Base-by-base conservation (phyloP, 2,888 invertebrate species). In the Euclidia mi region DNA sequence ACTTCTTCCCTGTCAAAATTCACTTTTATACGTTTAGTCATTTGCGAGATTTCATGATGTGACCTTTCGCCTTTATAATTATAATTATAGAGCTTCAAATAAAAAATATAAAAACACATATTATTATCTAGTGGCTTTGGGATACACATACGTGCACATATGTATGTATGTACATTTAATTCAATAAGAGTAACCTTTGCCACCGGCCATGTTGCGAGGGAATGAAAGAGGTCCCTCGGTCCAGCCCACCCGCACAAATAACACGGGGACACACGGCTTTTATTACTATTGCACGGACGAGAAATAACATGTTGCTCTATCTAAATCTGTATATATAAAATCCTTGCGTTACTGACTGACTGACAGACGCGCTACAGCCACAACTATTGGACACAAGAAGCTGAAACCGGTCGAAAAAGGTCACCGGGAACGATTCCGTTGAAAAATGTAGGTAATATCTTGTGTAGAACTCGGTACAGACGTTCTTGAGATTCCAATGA, bases 171-270 rank as follows among this genome's bases (percentile, higher is more conserved):
- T 25, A 25, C 20, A 25, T 25, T 25, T 25, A 25, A 53, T 62
- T 51, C 34, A 57, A 65, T 68, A 71, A 59, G 46, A 56, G 44
- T 43, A 57, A 43, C 51, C 11, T 45, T 46, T 73, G 76, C 73
- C 78, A 81, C 78, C 80, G 81, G 79, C 77, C 77, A 69, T 83
- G 84, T 77, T 75, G 71, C 76, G 74, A 79, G 78, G 80, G 85
- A 85, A 87, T 84, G 84, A 85, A 86, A 88, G 82, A 81, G 75
- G 71, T 71, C 76, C 71, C 70, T 43, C 56, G 56, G 61, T 55
- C 48, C 67, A 63, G 71, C 52, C 18, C 28, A 49, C 51, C 43
- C 12, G 55, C 50, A 14, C 31, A 62, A 75, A 75, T 66, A 71
- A 61, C 72, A 56, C 14, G 40, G 14, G 18, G 38, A 9, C n/a